Base-by-base conservation (phyloP, 2,797 vertebrate genomes). In the Nothura maculosa region DNA sequence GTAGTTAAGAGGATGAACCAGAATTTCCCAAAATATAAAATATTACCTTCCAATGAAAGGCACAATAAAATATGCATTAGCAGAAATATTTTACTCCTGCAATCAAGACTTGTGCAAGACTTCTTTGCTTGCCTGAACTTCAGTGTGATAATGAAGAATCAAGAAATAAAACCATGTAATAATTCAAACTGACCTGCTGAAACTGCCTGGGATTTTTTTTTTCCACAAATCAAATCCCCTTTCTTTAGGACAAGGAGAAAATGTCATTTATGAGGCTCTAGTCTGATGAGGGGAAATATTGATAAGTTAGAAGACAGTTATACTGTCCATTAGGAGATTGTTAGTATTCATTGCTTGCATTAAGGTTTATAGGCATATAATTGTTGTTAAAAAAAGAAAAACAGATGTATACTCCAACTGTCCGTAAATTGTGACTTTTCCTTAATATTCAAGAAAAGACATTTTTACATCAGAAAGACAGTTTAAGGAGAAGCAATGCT, bases 341-440 rank as follows among this genome's bases (percentile, higher is more conserved):
- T 64, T 96, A 96, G 40, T 85, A 82, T 94, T 95, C 24, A 77
- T 81, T 96, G 75, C 38, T 87, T 95, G 7, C 22, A 54, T 87
- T 96, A 91, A 69, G 32, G 61, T 79, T 91, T 92, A 88, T 80
- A 80, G 74, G 78, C 62, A 78, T 6, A 57, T 79, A 90, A 75
- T 85, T 92, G 36, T 74, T 96, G 22, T 32, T 86, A 78, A 68
- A 94, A 47, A 43, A 43, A 42, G 17, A 43, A 43, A 15, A 82
- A 92, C 77, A 85, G 52, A 11, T 5, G 58, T 27, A 20, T 18
- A 1, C 9, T 92, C 17, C 52, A 89, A 89, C 5, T 81, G 15
- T 4, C n/a, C 13, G 20, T 84, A 76, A 80, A 78, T 85, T 70
- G 82, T 78, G 7, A 72, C 12, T 78, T 93, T 90, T 84, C 76